phyloP scores from a whole-genome alignment of 1,140 invertebrate genomes.

The Phenacoccus solenopsis region DNA sequence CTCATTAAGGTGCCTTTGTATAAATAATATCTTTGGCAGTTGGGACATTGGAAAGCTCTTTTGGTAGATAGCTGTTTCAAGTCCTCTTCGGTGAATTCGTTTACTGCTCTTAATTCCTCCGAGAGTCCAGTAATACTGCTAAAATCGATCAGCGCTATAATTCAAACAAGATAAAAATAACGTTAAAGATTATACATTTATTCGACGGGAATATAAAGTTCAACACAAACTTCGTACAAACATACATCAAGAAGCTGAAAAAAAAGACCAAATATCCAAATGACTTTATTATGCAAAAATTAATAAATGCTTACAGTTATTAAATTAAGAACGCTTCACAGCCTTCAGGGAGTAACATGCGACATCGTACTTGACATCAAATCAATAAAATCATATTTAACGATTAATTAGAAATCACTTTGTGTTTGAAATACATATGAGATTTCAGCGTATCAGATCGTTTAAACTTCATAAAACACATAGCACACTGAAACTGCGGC shows the following conservation, averaged over 20 bases:
- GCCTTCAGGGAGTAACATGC: too few relatives aligned
- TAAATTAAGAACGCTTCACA: too few relatives aligned
- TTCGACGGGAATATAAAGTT: too few relatives aligned
- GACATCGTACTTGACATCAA: too few relatives aligned
- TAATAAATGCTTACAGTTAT: too few relatives aligned
- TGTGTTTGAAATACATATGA: constrained; percentile 29
- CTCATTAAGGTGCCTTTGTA: constrained; percentile 26
- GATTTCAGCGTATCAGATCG: constrained; percentile 37
- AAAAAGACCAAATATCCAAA: too few relatives aligned
- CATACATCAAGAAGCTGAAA: too few relatives aligned
- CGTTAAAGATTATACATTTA: too few relatives aligned
- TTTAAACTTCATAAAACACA: constrained; percentile 34
- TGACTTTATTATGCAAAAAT: too few relatives aligned
- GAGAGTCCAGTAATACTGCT: background rate
- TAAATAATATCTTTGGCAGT: constrained; percentile 20
- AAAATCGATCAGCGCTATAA: background rate
- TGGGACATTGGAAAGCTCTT: constrained; percentile 26
- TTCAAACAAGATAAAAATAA: background rate
- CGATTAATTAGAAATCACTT: background rate
- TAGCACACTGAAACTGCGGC: constrained; percentile 32
- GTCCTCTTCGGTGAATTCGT: background rate
- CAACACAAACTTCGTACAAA: too few relatives aligned
- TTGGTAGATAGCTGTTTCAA: constrained; percentile 25
- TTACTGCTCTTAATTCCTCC: background rate
- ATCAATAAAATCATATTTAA: too few relatives aligned